These are phyloP conservation scores for Eciton burchellii DNA, from an alignment of 1,140 invertebrate species.

Conservation along the genomic window DNA sequence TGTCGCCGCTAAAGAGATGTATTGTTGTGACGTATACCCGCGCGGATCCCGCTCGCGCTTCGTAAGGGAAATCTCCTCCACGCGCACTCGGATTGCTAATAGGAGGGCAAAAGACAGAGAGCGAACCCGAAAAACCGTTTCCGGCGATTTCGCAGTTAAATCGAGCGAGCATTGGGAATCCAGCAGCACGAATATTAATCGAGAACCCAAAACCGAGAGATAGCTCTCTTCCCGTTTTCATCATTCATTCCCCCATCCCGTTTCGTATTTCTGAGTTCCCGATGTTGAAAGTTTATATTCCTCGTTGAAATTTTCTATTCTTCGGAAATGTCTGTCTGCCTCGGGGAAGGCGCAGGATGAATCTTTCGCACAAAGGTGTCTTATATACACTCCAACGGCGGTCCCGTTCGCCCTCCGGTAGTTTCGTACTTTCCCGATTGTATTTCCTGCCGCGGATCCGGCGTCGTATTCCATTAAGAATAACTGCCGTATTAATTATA, in stretches of 20 bases:
- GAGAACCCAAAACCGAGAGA: neutral
- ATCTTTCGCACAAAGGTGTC: neutral
- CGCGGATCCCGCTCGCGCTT: slow-evolving; percentile 60
- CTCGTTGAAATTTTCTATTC: neutral
- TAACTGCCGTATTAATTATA: slow-evolving; percentile 59
- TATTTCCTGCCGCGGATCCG: slow-evolving; percentile 2
- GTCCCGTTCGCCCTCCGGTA: neutral
- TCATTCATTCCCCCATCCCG: neutral
- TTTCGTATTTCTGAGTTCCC: neutral
- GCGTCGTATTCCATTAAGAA: slow-evolving; percentile 50
- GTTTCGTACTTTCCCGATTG: slow-evolving; percentile 12
- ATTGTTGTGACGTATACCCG: slow-evolving; percentile 81
- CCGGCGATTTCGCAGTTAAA: neutral
- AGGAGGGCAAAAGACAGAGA: neutral
- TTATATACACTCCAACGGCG: neutral
- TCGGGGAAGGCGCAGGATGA: neutral
- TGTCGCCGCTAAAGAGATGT: slow-evolving; percentile 82
- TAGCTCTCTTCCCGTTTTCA: neutral
- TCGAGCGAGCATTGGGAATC: neutral
- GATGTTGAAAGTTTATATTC: neutral
- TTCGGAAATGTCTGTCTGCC: neutral
- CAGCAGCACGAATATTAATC: neutral
- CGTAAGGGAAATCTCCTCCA: slow-evolving; percentile 37
- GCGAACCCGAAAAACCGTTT: slow-evolving; percentile 24
- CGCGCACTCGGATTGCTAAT: slow-evolving; percentile 12